Percentiles rank a stretch among this genome's conserved stretches.
phyloP scores from a whole-genome alignment of 2,113 vertebrate species.

The Pterocles orientalis region DNA sequence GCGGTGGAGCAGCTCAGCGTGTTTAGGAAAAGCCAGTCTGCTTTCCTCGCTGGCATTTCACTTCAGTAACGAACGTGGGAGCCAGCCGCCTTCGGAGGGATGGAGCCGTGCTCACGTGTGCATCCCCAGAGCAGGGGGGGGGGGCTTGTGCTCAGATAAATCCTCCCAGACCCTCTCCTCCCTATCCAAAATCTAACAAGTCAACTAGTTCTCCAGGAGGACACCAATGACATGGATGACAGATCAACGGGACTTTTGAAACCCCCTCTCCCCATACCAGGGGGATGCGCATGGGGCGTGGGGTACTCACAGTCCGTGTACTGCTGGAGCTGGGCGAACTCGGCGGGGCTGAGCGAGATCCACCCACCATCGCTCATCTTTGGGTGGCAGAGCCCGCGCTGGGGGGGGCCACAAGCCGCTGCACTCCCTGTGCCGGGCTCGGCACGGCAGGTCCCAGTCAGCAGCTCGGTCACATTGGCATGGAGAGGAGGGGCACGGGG shows the following conservation, averaged over 20 bases:
- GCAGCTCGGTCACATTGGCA: neutral
- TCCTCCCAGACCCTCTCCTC: neutral
- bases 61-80: neutral
- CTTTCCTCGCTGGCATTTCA: slow-evolving; percentile 13
- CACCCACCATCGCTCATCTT: slow-evolving; percentile 86
- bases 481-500: fast-evolving
- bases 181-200: neutral
- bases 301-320: slow-evolving; percentile 92
- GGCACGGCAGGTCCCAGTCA: fast-evolving
- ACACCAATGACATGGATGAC: neutral
- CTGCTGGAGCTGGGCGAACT: slow-evolving; percentile 92
- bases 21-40: slow-evolving; percentile 16
- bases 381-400: neutral
- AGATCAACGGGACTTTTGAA: neutral
- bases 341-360: slow-evolving; percentile 88
- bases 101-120: neutral
- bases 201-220: neutral
- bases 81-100: neutral
- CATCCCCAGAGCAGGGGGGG: neutral
- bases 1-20: neutral
- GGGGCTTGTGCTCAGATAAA: neutral
- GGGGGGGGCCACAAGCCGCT: neutral
- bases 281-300: fast-evolving
- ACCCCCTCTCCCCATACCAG: fast-evolving
- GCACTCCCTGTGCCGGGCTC: neutral